Evolutionary conservation across 2,113 vertebrate species (phyloP).

Genomic region (Nyctereutes procyonoides): DNA sequence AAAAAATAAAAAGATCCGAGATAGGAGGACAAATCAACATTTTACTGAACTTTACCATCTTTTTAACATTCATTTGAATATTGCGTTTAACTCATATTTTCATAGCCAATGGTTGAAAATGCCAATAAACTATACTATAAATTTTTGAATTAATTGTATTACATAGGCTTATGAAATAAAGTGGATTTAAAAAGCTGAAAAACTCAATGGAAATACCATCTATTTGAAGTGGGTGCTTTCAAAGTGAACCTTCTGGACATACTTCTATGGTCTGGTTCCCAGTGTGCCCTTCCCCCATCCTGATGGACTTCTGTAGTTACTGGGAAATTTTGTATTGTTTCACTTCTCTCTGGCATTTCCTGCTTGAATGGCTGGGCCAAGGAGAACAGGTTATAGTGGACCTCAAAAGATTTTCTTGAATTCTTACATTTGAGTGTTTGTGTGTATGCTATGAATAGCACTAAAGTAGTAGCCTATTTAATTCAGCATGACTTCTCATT

Average conservation of each 20-base stretch:
- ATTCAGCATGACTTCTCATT: background rate
- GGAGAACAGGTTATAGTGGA: background rate
- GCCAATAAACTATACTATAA: background rate
- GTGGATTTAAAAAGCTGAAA: background rate
- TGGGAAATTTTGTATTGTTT: background rate
- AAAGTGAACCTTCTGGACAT: background rate
- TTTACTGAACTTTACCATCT: background rate
- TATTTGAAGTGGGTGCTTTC: background rate
- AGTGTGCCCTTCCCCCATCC: background rate
- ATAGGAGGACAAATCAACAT: background rate
- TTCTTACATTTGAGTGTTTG: background rate
- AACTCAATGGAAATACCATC: background rate
- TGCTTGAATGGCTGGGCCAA: background rate
- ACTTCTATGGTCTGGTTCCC: background rate
- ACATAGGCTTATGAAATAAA: background rate
- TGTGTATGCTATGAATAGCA: background rate
- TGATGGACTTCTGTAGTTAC: background rate
- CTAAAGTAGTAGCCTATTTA: background rate
- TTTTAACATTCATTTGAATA: background rate
- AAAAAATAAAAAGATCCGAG: too few species aligned
- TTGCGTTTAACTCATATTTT: background rate
- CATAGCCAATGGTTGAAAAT: background rate
- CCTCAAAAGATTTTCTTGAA: background rate
- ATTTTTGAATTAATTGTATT: background rate
- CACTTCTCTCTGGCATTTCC: background rate